phyloP scores from a whole-genome alignment of 2,888 invertebrate species.

The Tenthredo distinguenda region DNA sequence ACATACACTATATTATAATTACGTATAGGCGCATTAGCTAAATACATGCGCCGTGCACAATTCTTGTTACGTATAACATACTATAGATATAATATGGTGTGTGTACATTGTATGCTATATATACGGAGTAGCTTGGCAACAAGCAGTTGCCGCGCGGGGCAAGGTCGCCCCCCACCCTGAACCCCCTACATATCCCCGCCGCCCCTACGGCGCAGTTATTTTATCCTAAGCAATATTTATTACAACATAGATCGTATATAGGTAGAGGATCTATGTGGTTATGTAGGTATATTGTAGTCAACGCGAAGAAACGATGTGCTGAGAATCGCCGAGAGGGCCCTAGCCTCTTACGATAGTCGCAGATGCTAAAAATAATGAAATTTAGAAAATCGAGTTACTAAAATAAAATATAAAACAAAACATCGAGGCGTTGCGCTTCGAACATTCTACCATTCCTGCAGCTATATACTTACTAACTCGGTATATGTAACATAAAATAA shows the following conservation, averaged over 20 bases:
- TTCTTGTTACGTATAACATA: constrained; percentile 20
- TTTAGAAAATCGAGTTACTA: neutral
- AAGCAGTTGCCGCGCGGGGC: constrained; percentile 74
- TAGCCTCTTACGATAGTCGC: neutral
- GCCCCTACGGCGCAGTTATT: constrained; percentile 70
- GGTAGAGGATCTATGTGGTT: constrained; percentile 46
- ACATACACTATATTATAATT: neutral
- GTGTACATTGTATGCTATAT: constrained; percentile 62
- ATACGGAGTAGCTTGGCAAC: constrained; percentile 75
- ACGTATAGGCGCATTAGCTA: constrained; percentile 35
- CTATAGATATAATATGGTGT: constrained; percentile 10
- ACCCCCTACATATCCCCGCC: neutral
- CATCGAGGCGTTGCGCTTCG: neutral
- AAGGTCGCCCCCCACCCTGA: constrained; percentile 73
- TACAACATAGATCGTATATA: constrained; percentile 68
- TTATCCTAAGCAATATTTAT: constrained; percentile 74
- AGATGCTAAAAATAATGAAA: neutral
- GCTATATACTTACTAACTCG: neutral
- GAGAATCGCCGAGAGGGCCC: neutral
- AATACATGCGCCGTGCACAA: constrained; percentile 27
- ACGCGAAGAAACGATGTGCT: neutral
- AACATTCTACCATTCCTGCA: neutral
- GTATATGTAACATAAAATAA: neutral
- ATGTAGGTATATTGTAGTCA: neutral
- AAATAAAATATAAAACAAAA: constrained; percentile 9